These are phyloP conservation scores for Chrysolina oricalcia DNA, from an alignment of 2,888 invertebrate genomes.

Conservation along the genomic window DNA sequence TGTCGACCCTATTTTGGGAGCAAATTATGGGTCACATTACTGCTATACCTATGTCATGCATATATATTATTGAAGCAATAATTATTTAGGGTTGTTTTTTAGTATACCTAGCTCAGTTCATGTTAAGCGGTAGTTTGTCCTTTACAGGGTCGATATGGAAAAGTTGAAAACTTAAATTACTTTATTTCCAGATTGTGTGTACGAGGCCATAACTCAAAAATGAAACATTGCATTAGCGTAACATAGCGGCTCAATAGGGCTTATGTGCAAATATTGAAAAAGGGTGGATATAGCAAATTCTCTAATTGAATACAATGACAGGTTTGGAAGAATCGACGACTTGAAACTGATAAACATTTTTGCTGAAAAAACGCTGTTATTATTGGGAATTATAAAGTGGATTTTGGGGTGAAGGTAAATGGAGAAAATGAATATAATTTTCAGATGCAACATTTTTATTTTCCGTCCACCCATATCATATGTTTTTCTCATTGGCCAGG, in stretches of 20 bases:
- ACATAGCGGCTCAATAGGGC: background rate
- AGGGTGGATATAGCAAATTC: too few species aligned
- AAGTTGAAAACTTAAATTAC: slow-evolving; percentile 47
- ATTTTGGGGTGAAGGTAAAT: too few species aligned
- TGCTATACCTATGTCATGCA: slow-evolving; percentile 27
- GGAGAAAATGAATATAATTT: too few species aligned
- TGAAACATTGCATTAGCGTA: slow-evolving; percentile 5
- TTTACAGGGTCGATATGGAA: slow-evolving; percentile 34
- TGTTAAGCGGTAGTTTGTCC: slow-evolving; percentile 42
- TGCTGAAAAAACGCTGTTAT: too few species aligned
- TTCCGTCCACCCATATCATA: too few species aligned
- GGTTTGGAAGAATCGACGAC: too few species aligned
- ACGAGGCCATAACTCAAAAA: slow-evolving; percentile 16
- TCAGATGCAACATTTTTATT: too few species aligned
- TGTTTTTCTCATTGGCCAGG: too few species aligned
- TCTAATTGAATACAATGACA: too few species aligned
- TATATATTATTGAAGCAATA: slow-evolving; percentile 22
- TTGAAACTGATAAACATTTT: too few species aligned
- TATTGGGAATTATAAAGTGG: too few species aligned
- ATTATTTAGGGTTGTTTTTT: slow-evolving; percentile 32
- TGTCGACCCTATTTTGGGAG: slow-evolving; percentile 18
- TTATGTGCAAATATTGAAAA: too few species aligned
- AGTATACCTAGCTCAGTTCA: slow-evolving; percentile 33
- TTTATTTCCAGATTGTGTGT: slow-evolving; percentile 38
- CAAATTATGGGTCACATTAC: slow-evolving; percentile 31